These are phyloP conservation scores for Oxytorus armatus DNA, from an alignment of 2,888 invertebrate species.

Conservation along the genomic window DNA sequence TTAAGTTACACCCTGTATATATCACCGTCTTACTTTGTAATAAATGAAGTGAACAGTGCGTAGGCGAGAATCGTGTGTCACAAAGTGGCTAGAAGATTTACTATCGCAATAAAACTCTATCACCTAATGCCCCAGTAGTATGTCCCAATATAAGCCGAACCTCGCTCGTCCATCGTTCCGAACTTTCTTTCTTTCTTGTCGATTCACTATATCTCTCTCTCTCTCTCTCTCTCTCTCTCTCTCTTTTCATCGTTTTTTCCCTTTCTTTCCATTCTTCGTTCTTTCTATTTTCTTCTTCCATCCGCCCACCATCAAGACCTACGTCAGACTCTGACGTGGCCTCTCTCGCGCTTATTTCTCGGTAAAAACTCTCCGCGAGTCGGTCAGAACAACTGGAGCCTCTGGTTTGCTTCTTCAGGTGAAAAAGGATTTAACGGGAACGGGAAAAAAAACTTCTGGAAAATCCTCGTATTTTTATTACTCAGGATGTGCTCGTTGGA, in stretches of 20 bases:
- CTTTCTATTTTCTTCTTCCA: conserved; percentile 66
- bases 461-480: conserved; percentile 65
- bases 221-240: conserved; percentile 11
- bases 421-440: conserved; percentile 55
- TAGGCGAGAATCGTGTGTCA: conserved; percentile 14
- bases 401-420: conserved; percentile 54
- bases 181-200: conserved; percentile 54
- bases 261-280: conserved; percentile 37
- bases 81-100: conserved; percentile 43
- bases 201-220: conserved; percentile 18
- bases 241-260: conserved; percentile 24
- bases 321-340: conserved; percentile 71
- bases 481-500: conserved; percentile 45
- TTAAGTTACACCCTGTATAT: no score
- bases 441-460: neutral
- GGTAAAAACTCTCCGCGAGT: conserved; percentile 23
- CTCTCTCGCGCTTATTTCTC: conserved; percentile 62
- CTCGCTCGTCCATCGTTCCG: conserved; percentile 51
- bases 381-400: conserved; percentile 54
- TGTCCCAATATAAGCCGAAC: conserved; percentile 56
- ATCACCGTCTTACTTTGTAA: neutral
- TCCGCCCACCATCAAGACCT: conserved; percentile 70
- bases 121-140: conserved; percentile 44
- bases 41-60: conserved; percentile 4
- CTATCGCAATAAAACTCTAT: conserved; percentile 34